Evolutionary conservation across 1,140 invertebrate genomes (phyloP), one percentile per base, ranked within the genome.

Genomic region (Rhizoglyphus robini): DNA sequence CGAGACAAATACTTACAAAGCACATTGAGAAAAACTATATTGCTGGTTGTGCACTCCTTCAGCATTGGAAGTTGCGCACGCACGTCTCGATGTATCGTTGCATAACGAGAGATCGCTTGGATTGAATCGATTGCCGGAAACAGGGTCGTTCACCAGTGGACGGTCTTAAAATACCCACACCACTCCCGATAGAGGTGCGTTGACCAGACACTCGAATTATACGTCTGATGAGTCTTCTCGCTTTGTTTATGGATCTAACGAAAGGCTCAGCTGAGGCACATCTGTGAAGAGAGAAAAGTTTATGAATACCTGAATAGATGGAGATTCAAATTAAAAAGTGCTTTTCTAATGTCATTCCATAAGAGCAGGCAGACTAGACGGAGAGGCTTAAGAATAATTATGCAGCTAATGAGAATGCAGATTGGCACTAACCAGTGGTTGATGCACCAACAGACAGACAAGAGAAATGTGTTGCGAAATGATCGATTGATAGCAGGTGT

Each of bases 21-120:
- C 58, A 94, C 88, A 76, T 91, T 87, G 59, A 94, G 78, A 63
- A 84, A 81, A 73, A 93, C 88, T 1, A 86, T 81, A 38, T 83
- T 80, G 76, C 88, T 91, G 68, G 87, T 86, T 3, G 88, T 88
- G 70, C n/a, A 90, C 86, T 0, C 90, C 90, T 76, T 92, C 89
- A 0, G 83, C 83, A 74, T 93, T 94, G 75, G 85, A 86, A 0
- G 88, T 90, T 1, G 88, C 85, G 73, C 90, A 94, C 1, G 87
- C 87, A 76, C 92, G 4, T 75, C 75, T 4, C 72, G 67, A 32
- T 73, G 67, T 27, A 72, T n/a, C 70, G 68, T 67, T 76, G 74
- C 18, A 76, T 70, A 1, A 75, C 74, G 11, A 76, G 66, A 8
- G 73, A 88, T 70, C 86, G 85, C 73, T 88, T 87, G 73, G 85